Base-by-base conservation (phyloP, 2,888 invertebrate species). In the Serrognathus titanus region DNA sequence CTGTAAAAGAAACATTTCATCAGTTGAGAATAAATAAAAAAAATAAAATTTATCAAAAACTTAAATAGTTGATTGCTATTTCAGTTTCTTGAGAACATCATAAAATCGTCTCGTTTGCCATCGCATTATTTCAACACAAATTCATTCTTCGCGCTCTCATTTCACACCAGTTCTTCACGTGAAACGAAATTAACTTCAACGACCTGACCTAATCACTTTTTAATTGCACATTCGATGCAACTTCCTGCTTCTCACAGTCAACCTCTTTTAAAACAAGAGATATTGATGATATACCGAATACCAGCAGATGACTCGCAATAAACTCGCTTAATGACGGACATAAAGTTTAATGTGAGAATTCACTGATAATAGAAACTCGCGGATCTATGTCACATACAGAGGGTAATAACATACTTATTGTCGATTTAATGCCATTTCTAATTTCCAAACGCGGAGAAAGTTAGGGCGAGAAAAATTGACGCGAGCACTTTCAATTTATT, bases 181-280 rank as follows among this genome's bases (percentile, higher is more conserved):
- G 41, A 58, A 40, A 53, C 78, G 77, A 55, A 76, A 76, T 6
- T 72, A 74, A 48, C 71, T 68, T 50, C 82, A 83, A 37, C 65
- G 66, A 11, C 67, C 70, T 39, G 62, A 58, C 55, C 69, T 31
- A 31, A 31, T 31, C 24, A 31, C 24, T 31, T 7, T 31, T 31
- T 31, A 31, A 31, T 31, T 31, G 24, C 24, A 31, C 24, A 31
- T 5, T 31, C 24, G 24, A 6, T 31, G 24, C 70, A 16, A 48
- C 48, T 46, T 24, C 53, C 53, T 16, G 12, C 49, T 35, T 47
- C 54, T 46, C 43, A 47, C 39, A 20, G 11, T 13, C 13, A 16
- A n/a, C 55, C 3, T 38, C 51, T 16, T 48, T 40, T 31, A 31
- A 31, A 31, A 31, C 24, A 31, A 31, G 24, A 31, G 24, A 6